phyloP scores from a whole-genome alignment of 53 echinoderm and acorn worm genomes.

The Holothuria scabra region DNA sequence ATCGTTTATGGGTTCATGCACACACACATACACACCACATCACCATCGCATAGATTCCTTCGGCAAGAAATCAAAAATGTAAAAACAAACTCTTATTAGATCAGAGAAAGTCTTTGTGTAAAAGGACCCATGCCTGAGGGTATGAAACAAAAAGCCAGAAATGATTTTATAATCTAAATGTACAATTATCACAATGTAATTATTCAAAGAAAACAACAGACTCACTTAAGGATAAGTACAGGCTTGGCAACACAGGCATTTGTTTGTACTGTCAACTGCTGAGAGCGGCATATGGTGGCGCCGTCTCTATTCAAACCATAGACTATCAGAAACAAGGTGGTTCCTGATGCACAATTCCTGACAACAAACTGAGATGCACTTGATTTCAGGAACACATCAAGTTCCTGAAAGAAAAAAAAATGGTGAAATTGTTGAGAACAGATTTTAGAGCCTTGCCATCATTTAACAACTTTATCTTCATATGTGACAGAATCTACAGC shows the following conservation, averaged over 20 bases:
- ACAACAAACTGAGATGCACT: slow-evolving; percentile 73
- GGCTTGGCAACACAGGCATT: slow-evolving; percentile 71
- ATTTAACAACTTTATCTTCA: not conserved
- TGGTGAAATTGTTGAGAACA: too few species aligned
- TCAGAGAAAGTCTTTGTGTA: too few species aligned
- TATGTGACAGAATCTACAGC: too few species aligned
- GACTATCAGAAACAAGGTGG: slow-evolving; percentile 78
- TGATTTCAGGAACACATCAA: slow-evolving; percentile 70
- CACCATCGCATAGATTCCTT: too few species aligned
- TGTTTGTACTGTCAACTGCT: slow-evolving; percentile 82
- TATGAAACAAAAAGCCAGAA: too few species aligned
- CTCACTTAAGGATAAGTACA: slow-evolving; percentile 67
- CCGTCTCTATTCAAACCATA: slow-evolving; percentile 60
- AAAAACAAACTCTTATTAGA: too few species aligned
- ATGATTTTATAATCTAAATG: too few species aligned
- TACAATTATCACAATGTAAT: too few species aligned
- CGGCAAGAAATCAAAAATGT: too few species aligned
- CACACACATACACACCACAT: too few species aligned
- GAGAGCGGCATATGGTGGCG: slow-evolving; percentile 73
- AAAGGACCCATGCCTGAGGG: too few species aligned
- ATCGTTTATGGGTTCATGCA: too few species aligned
- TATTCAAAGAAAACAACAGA: not conserved
- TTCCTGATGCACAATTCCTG: slow-evolving; percentile 73
- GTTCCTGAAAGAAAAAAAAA: slow-evolving; percentile 58
- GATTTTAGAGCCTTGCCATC: not conserved